These are phyloP conservation scores for Seriola aureovittata DNA, from an alignment of 2,113 vertebrate species.

Conservation along the genomic window DNA sequence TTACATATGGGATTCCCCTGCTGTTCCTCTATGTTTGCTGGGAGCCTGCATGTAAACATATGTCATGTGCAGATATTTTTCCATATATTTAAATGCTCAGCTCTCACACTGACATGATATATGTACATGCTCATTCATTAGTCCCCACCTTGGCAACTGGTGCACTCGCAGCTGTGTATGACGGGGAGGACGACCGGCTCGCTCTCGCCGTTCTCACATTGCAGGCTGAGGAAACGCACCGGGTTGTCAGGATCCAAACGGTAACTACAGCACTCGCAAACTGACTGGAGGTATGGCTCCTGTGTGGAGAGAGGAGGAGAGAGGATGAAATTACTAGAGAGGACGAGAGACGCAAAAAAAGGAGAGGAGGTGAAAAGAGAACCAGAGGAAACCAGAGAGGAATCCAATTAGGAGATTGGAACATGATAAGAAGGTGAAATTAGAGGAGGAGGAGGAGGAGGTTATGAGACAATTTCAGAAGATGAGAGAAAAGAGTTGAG, in stretches of 20 bases:
- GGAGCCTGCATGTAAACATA: neutral
- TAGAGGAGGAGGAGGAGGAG: neutral
- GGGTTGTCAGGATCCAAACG: conserved; percentile 87
- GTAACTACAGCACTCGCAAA: conserved; percentile 93
- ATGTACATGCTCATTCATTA: conserved; percentile 5
- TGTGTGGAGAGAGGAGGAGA: conserved; percentile 44
- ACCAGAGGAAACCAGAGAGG: neutral
- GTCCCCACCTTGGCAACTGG: conserved; percentile 89
- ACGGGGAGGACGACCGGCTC: conserved; percentile 89
- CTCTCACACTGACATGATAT: neutral
- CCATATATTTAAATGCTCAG: conserved; percentile 32
- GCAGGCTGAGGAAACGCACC: conserved; percentile 88
- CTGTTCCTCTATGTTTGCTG: neutral
- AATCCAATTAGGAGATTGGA: conserved; percentile 26
- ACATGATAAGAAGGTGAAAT: conserved; percentile 24
- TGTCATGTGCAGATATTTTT: neutral
- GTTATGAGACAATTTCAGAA: neutral
- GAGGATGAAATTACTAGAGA: neutral
- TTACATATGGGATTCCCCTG: neutral
- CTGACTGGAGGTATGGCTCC: conserved; percentile 91
- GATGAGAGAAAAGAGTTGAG: neutral
- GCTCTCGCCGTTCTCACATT: conserved; percentile 80
- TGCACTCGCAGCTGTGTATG: conserved; percentile 93
- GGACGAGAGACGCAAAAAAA: neutral
- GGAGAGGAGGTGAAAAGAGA: neutral